Evolutionary conservation across 2,113 vertebrate species (phyloP).

Genomic region (Otocyon megalotis): DNA sequence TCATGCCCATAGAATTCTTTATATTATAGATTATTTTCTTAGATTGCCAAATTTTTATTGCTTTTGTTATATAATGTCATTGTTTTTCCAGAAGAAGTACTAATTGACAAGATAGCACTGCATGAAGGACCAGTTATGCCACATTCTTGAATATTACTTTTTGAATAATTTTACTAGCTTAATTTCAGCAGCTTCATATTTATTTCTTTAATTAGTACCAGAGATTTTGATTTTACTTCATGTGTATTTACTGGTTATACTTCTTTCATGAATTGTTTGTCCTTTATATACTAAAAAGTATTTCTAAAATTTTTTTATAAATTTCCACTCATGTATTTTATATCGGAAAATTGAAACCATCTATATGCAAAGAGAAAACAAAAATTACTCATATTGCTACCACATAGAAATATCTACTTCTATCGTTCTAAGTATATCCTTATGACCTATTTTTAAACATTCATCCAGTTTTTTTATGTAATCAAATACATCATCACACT

Average conservation of each 20-base stretch:
- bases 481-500: not conserved
- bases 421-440: slow-evolving; percentile 43
- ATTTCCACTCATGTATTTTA: slow-evolving; percentile 8
- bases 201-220: slow-evolving; percentile 33
- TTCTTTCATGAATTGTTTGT: slow-evolving; percentile 48
- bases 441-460: not conserved
- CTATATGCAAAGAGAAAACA: slow-evolving; percentile 4
- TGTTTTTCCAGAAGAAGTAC: slow-evolving; percentile 22
- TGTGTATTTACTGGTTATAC: slow-evolving; percentile 5
- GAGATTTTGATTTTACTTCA: slow-evolving; percentile 33
- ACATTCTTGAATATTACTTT: slow-evolving; percentile 42
- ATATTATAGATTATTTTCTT: slow-evolving; percentile 48
- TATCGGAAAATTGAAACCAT: slow-evolving; percentile 56
- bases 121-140: not conserved
- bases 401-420: slow-evolving; percentile 29
- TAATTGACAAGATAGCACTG: slow-evolving; percentile 5
- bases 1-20: not conserved
- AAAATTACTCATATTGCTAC: slow-evolving; percentile 30
- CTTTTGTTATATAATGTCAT: not conserved
- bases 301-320: not conserved
- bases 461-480: not conserved
- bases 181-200: slow-evolving; percentile 32
- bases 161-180: slow-evolving; percentile 36
- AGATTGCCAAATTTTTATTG: slow-evolving; percentile 30
- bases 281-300: not conserved